These are phyloP conservation scores for Caenorhabditis imperialis DNA, from an alignment of 2,888 invertebrate species.

Conservation along the genomic window DNA sequence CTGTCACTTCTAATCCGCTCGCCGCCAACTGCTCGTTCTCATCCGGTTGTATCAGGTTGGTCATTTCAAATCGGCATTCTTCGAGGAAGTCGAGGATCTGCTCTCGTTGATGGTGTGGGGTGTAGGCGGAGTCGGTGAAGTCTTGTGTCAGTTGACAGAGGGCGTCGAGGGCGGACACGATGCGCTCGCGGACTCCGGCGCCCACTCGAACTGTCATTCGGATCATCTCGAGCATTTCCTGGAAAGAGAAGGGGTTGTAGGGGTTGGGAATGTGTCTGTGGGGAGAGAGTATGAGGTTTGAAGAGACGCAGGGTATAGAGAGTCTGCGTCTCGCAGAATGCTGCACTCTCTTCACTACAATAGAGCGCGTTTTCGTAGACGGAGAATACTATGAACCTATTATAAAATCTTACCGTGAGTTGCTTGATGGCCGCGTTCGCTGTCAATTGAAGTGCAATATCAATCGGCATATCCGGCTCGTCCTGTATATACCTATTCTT, in stretches of 20 bases:
- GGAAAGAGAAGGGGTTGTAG: no score
- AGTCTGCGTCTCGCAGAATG: no score
- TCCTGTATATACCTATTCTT: slow-evolving; percentile 67
- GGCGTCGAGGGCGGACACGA: slow-evolving; percentile 89
- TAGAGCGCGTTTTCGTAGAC: no score
- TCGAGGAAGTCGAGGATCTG: slow-evolving; percentile 91
- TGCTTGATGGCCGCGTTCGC: slow-evolving; percentile 88
- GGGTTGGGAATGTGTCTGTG: no score
- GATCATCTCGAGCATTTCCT: slow-evolving; percentile 88
- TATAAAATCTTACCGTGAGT: slow-evolving; percentile 82
- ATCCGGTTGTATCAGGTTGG: slow-evolving; percentile 85
- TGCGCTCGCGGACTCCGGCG: slow-evolving; percentile 84
- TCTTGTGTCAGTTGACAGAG: slow-evolving; percentile 91
- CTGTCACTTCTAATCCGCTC: slow-evolving; percentile 75
- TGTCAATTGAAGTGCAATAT: slow-evolving; percentile 79
- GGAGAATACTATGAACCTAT: no score
- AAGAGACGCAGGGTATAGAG: no score
- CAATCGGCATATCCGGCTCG: slow-evolving; percentile 76
- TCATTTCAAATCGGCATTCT: slow-evolving; percentile 90
- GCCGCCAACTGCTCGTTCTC: slow-evolving; percentile 55
- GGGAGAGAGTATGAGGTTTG: no score
- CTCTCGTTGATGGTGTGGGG: slow-evolving; percentile 95
- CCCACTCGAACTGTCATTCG: slow-evolving; percentile 85
- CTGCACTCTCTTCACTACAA: no score
- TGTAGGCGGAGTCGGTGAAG: slow-evolving; percentile 91